Conservation (phyloP, 2,113 vertebrate species). For the Sakesphorus luctuosus region DNA sequence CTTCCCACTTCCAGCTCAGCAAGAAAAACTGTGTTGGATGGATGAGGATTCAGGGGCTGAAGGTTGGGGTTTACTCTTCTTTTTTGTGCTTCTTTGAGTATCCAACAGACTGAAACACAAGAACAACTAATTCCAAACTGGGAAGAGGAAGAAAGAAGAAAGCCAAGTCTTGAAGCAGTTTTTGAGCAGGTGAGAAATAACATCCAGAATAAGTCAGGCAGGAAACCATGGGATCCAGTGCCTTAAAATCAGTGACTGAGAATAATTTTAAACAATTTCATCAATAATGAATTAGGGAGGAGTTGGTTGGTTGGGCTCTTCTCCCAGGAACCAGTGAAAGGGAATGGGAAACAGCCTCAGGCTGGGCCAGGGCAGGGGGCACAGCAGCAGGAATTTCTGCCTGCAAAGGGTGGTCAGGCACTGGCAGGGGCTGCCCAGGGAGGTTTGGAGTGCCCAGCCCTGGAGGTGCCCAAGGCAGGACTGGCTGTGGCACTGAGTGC, state of each 20-base stretch:
- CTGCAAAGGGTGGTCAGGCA: rapidly evolving
- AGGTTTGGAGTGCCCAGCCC: not conserved
- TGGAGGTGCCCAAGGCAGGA: rapidly evolving
- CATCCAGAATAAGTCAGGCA: not conserved
- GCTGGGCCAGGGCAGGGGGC: not conserved
- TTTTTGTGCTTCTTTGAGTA: not conserved
- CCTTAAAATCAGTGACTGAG: not conserved
- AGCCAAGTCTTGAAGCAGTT: not conserved
- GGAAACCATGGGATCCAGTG: not conserved
- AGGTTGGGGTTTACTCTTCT: not conserved
- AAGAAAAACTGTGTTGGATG: not conserved
- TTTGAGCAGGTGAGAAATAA: not conserved
- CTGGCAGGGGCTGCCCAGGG: not conserved
- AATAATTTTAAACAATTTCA: not conserved
- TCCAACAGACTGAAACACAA: rapidly evolving
- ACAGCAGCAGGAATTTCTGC: rapidly evolving
- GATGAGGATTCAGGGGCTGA: not conserved
- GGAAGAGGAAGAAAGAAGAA: not conserved
- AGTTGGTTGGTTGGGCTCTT: not conserved
- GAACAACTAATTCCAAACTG: rapidly evolving
- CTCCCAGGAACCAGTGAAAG: not conserved
- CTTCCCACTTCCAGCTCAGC: not conserved
- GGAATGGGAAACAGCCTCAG: not conserved
- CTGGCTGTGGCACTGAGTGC: not conserved
- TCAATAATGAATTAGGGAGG: not conserved